Evolutionary conservation across 2,888 invertebrate genomes (phyloP), one percentile per base, ranked within the genome.

Genomic region (Dysmachus trigonus): DNA sequence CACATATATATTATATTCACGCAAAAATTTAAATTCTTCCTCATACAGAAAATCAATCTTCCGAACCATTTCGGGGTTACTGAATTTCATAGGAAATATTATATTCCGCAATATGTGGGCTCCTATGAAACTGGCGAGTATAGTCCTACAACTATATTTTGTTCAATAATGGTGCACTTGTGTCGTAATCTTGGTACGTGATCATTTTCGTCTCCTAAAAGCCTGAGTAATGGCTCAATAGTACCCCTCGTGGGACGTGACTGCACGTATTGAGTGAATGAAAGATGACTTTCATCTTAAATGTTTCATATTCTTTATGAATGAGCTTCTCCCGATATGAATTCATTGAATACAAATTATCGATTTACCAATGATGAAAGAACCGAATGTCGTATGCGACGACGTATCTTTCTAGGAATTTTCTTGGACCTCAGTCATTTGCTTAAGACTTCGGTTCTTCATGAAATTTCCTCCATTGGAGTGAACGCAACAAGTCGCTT

Each of bases 271-370:
- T 33, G 53, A 81, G 31, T 62, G 81, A 81, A 81, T 81, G 81
- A 81, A 81, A 62, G 81, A 81, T 81, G 81, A 81, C 81, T 81
- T 81, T 62, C 33, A 81, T 81, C 62, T 81, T 81, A 81, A 81
- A 81, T 81, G 81, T 33, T 81, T 53, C 81, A 53, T 51, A 62
- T 81, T 33, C 62, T 31, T 33, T 81, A 31, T 81, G 62, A 81
- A 81, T 81, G 62, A 62, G 18, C 81, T 33, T 22, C 30, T 62
- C 35, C 41, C 53, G 62, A 15, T 81, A 53, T 33, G 53, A 81
- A 81, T 81, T 81, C 62, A 53, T 81, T 81, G 62, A 81, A 81
- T 53, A 35, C 18, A 62, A 81, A 62, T 81, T 53, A 81, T 81
- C 31, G 53, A 47, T 81, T 81, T 81, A 53, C n/a, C 62, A 31